Evolutionary conservation across 2,797 vertebrate genomes (phyloP).

Genomic region (Scarus forsteni): DNA sequence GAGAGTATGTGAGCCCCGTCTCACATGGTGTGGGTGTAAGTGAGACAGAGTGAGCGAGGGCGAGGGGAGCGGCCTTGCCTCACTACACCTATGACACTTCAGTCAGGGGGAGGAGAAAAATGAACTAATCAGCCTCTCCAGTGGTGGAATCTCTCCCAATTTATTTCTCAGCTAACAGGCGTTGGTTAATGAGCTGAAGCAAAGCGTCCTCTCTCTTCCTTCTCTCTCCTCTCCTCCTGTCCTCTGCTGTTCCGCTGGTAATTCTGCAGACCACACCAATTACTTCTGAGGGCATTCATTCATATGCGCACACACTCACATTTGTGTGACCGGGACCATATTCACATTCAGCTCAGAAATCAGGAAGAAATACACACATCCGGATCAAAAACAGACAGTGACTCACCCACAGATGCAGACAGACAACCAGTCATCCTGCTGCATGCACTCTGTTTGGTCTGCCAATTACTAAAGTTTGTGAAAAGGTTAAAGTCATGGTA

Average conservation of each 20-base stretch:
- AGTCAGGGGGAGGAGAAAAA: conserved; percentile 74
- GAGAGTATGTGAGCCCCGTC: conserved; percentile 35
- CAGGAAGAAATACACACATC: conserved; percentile 1
- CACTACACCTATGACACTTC: conserved; percentile 71
- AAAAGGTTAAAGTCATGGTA: conserved; percentile 22
- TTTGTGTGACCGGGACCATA: conserved; percentile 36
- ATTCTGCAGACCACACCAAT: conserved; percentile 74
- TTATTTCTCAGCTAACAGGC: conserved; percentile 85
- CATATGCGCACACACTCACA: conserved; percentile 40
- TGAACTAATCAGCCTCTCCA: conserved; percentile 82
- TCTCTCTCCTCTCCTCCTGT: conserved; percentile 58
- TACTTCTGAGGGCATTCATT: conserved; percentile 60
- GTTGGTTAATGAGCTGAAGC: conserved; percentile 85
- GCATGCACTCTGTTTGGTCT: conserved; percentile 22
- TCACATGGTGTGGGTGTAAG: conserved; percentile 49
- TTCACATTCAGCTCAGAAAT: conserved; percentile 30
- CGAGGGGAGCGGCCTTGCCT: conserved; percentile 54
- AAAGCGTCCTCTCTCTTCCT: conserved; percentile 73
- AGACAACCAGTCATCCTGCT: conserved; percentile 4
- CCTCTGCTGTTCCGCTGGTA: conserved; percentile 69
- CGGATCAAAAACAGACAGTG: conserved; percentile 3
- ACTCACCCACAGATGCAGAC: not conserved
- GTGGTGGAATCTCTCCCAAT: conserved; percentile 82
- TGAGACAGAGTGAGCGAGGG: conserved; percentile 60
- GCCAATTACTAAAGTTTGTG: conserved; percentile 33